Conservation (phyloP, 1,140 invertebrate genomes). For the Heliconius himera region DNA sequence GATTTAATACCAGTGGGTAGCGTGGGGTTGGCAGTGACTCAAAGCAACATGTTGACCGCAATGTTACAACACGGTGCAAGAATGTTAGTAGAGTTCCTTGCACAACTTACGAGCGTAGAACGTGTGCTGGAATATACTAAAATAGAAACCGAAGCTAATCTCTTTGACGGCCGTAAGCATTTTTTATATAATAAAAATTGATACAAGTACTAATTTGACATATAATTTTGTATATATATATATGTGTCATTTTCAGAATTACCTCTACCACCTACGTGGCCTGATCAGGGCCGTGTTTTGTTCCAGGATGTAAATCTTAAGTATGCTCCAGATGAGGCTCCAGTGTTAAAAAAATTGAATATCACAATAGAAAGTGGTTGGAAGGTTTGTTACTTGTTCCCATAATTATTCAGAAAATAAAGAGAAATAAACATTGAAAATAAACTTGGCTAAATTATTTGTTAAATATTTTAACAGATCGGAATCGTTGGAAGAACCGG, state of each 20-base stretch:
- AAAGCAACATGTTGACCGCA: conserved; percentile 89
- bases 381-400: conserved; percentile 80
- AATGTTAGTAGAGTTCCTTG: conserved; percentile 91
- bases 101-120: conserved; percentile 93
- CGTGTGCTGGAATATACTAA: conserved; percentile 89
- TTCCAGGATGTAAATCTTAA: conserved; percentile 86
- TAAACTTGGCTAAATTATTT: neutral
- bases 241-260: conserved; percentile 51
- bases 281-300: conserved; percentile 81
- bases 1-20: conserved; percentile 76
- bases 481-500: conserved; percentile 86
- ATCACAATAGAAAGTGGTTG: conserved; percentile 84
- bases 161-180: conserved; percentile 74
- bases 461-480: neutral
- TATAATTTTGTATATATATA: neutral
- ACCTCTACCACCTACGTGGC: conserved; percentile 83
- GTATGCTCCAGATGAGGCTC: conserved; percentile 84
- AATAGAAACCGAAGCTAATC: conserved; percentile 82
- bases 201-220: neutral
- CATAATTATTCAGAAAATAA: neutral
- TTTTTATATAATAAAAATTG: neutral
- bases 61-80: conserved; percentile 93
- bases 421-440: neutral
- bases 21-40: conserved; percentile 90
- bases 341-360: conserved; percentile 87